These are phyloP conservation scores for Coptodon rendalli DNA, from an alignment of 2,113 vertebrate species.

Conservation along the genomic window DNA sequence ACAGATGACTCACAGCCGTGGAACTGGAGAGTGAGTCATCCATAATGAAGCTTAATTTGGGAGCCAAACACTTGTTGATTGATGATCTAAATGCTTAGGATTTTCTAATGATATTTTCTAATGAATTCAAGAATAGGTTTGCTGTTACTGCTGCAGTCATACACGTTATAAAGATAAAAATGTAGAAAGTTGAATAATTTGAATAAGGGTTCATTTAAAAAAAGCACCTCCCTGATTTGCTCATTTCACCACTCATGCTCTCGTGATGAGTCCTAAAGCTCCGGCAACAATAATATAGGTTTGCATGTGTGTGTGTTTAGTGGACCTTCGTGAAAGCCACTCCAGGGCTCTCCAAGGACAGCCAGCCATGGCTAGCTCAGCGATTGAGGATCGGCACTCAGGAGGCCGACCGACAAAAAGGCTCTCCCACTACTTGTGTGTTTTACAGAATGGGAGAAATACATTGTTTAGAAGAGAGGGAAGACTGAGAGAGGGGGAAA, in stretches of 20 bases:
- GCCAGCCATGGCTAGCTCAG: slow-evolving; percentile 44
- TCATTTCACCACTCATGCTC: slow-evolving; percentile 34
- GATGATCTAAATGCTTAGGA: slow-evolving; percentile 27
- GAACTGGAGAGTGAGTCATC: slow-evolving; percentile 39
- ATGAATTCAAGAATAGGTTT: background rate
- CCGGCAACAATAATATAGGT: slow-evolving; percentile 19
- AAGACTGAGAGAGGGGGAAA: background rate
- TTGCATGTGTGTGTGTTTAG: background rate
- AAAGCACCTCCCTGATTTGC: slow-evolving; percentile 15
- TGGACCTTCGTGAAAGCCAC: slow-evolving; percentile 51
- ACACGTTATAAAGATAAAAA: background rate
- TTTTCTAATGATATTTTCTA: slow-evolving; percentile 6
- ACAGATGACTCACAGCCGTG: slow-evolving; percentile 21
- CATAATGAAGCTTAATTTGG: slow-evolving; percentile 38
- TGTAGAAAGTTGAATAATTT: background rate
- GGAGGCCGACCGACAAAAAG: slow-evolving; percentile 49
- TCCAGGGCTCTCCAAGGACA: slow-evolving; percentile 55
- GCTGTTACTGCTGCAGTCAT: background rate
- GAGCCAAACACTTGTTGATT: slow-evolving; percentile 13
- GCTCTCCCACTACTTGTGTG: slow-evolving; percentile 42
- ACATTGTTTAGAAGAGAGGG: background rate
- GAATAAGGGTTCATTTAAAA: slow-evolving; percentile 14
- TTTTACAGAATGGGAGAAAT: slow-evolving; percentile 42
- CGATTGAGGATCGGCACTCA: slow-evolving; percentile 63
- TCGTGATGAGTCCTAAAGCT: slow-evolving; percentile 30